Evolutionary conservation across 2,113 vertebrate genomes (phyloP).

Genomic region (Nycticorax nycticorax): DNA sequence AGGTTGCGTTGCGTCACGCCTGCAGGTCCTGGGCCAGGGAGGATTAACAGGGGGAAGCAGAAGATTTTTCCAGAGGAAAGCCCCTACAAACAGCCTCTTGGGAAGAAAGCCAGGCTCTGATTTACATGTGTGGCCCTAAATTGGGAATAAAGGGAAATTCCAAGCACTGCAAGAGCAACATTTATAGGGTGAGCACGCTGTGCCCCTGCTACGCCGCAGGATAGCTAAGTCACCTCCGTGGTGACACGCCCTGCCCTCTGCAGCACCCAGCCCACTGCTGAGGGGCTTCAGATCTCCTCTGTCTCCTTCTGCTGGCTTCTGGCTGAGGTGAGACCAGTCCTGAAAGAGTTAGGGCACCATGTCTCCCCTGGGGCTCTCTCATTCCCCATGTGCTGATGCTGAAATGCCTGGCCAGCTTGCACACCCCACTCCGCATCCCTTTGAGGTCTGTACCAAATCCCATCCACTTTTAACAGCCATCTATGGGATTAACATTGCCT

Average conservation of each 20-base stretch:
- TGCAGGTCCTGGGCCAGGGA: neutral
- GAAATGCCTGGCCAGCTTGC: neutral
- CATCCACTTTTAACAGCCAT: neutral
- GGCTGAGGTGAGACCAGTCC: neutral
- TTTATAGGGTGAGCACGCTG: accelerated
- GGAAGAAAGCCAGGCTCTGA: neutral
- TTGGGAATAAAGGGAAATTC: neutral
- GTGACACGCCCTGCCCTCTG: neutral
- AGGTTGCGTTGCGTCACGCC: neutral
- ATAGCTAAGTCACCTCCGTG: neutral
- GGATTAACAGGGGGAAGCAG: neutral
- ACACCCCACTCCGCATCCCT: accelerated
- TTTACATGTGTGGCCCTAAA: neutral
- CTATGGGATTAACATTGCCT: neutral
- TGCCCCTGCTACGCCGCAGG: neutral
- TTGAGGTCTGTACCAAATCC: neutral
- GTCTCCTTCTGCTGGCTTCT: neutral
- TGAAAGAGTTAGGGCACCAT: neutral
- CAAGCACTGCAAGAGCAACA: neutral
- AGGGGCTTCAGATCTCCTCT: neutral
- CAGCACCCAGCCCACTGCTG: neutral
- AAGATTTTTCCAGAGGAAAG: constrained; percentile 38
- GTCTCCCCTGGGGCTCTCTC: neutral
- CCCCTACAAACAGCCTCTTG: neutral
- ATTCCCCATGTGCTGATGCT: accelerated